phyloP scores from a whole-genome alignment of 1,140 invertebrate species.

The Dendroctonus valens region DNA sequence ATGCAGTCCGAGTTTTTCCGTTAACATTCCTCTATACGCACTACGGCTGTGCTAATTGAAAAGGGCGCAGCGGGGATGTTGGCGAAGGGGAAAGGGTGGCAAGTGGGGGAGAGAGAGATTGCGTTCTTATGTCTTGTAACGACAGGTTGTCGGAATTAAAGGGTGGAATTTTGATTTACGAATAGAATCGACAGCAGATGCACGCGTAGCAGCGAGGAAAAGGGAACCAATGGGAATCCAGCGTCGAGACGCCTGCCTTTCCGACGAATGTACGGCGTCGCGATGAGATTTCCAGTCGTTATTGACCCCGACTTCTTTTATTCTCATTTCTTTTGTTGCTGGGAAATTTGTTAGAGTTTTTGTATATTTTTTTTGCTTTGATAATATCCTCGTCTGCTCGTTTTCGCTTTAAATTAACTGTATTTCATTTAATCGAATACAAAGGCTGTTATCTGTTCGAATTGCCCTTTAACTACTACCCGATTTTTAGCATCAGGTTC shows the following conservation, averaged over 20 bases:
- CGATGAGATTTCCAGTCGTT: slow-evolving; percentile 31
- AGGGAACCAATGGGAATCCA: slow-evolving; percentile 42
- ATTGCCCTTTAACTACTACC: no score
- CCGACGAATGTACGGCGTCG: slow-evolving; percentile 26
- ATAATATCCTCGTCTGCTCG: no score
- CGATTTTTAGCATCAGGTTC: no score
- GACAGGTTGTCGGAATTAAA: slow-evolving; percentile 40
- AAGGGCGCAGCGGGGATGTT: slow-evolving; percentile 17
- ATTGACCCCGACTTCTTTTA: slow-evolving; percentile 26
- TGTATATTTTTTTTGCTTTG: no score
- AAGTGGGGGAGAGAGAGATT: slow-evolving; percentile 31
- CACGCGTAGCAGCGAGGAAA: slow-evolving; percentile 41
- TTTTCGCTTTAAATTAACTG: no score
- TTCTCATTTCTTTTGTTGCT: slow-evolving; percentile 1
- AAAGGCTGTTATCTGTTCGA: no score
- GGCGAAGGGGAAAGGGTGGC: slow-evolving; percentile 15
- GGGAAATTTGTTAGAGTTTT: neutral
- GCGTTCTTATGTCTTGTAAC: slow-evolving; percentile 37
- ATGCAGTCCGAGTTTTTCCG: slow-evolving; percentile 27
- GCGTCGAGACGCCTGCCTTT: slow-evolving; percentile 31
- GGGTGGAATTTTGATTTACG: slow-evolving; percentile 50
- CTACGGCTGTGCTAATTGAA: slow-evolving; percentile 33
- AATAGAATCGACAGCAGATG: slow-evolving; percentile 49
- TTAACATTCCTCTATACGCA: slow-evolving; percentile 32
- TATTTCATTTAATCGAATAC: no score